Conservation (phyloP, 2,113 vertebrate species). For the Acrocephalus kingi region DNA sequence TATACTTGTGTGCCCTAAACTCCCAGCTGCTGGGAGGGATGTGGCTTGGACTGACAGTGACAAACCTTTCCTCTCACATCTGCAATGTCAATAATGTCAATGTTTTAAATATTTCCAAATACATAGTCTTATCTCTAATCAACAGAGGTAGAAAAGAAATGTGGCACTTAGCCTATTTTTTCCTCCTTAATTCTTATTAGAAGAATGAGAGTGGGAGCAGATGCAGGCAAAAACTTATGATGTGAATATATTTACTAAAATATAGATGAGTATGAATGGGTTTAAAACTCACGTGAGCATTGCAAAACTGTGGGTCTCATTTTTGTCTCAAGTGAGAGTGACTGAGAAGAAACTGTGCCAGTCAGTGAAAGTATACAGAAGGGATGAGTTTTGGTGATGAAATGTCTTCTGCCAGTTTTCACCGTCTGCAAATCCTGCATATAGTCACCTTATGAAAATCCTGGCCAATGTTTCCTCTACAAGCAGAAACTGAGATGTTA, state of each 20-base stretch:
- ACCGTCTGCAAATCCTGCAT: accelerated
- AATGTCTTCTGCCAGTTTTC: background rate
- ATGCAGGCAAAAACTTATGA: background rate
- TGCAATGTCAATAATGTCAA: background rate
- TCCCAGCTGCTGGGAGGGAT: background rate
- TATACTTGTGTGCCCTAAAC: background rate
- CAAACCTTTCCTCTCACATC: background rate
- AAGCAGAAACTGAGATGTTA: background rate
- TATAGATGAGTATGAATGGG: accelerated
- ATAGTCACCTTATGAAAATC: background rate
- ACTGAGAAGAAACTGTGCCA: background rate
- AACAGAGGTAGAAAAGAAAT: background rate
- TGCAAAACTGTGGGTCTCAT: background rate
- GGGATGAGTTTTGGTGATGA: background rate
- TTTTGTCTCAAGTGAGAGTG: background rate
- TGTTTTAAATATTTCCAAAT: background rate
- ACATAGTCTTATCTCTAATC: background rate
- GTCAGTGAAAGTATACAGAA: background rate
- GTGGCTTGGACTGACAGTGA: background rate
- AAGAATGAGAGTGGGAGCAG: background rate
- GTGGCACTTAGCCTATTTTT: background rate
- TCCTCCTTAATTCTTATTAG: background rate
- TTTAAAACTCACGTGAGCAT: background rate
- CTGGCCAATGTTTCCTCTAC: background rate
- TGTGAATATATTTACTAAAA: background rate